These are phyloP conservation scores for Synaphobranchus kaupii DNA, from an alignment of 2,797 vertebrate genomes.

Conservation along the genomic window DNA sequence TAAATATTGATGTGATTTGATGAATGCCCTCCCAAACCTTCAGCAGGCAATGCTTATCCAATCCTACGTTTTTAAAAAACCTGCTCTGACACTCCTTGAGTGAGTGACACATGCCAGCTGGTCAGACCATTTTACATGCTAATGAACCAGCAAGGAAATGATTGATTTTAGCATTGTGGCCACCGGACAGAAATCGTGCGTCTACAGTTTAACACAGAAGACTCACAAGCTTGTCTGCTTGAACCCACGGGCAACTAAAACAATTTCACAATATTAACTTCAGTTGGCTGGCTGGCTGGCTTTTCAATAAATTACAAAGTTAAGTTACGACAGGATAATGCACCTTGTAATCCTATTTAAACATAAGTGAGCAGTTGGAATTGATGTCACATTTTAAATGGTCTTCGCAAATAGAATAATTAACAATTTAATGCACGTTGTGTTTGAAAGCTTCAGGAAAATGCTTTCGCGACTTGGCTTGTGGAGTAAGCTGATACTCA, in stretches of 20 bases:
- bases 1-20: no score
- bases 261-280: neutral
- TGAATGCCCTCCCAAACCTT: neutral
- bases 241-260: neutral
- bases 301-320: neutral
- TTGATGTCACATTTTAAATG: neutral
- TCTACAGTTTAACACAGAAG: neutral
- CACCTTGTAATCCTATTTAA: slow-evolving; percentile 8
- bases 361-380: neutral
- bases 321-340: neutral
- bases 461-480: neutral
- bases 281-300: neutral
- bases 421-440: neutral
- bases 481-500: neutral
- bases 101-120: neutral
- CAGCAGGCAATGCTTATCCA: neutral
- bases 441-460: neutral
- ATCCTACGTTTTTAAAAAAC: neutral
- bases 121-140: neutral
- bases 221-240: neutral
- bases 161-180: neutral
- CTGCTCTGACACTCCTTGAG: neutral
- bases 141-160: neutral
- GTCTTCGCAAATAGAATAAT: neutral
- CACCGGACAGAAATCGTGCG: neutral